Evolutionary conservation across 2,113 vertebrate genomes (phyloP).

Genomic region (Platichthys flesus): DNA sequence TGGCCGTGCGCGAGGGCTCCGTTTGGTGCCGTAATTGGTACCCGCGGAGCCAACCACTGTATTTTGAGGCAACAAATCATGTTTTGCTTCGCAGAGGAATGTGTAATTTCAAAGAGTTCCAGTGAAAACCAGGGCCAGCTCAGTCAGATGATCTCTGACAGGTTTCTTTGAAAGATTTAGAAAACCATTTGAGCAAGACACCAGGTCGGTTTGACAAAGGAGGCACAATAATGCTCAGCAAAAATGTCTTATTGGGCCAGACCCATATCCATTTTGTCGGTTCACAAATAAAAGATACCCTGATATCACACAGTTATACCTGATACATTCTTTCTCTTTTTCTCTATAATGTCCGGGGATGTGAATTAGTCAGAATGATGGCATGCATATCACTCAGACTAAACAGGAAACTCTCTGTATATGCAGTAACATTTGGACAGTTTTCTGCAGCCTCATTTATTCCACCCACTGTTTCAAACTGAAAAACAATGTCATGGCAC

Average conservation of each 20-base stretch:
- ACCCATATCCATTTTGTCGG: background rate
- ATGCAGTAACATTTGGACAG: too few relatives aligned
- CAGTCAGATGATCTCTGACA: slow-evolving; percentile 42
- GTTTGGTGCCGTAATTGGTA: slow-evolving; percentile 62
- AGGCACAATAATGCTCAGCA: slow-evolving; percentile 11
- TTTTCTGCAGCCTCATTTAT: background rate
- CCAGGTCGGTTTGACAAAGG: slow-evolving; percentile 24
- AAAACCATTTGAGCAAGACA: slow-evolving; percentile 32
- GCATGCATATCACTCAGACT: background rate
- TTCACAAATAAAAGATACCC: too few relatives aligned
- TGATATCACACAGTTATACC: background rate
- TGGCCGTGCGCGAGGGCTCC: slow-evolving; percentile 37
- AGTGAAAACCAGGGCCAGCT: slow-evolving; percentile 35
- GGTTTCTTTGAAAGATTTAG: slow-evolving; percentile 45
- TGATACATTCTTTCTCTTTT: too few relatives aligned
- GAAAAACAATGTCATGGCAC: background rate
- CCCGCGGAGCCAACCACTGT: slow-evolving; percentile 23
- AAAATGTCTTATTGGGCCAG: slow-evolving; percentile 6
- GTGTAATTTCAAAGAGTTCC: slow-evolving; percentile 65
- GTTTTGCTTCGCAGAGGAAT: slow-evolving; percentile 63
- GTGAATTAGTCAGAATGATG: too few relatives aligned
- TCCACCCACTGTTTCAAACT: background rate
- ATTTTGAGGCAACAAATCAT: slow-evolving; percentile 67
- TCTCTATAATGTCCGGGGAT: too few relatives aligned
- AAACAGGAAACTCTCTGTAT: slow-evolving; percentile 5